Evolutionary conservation across 2,888 invertebrate species (phyloP).

Genomic region (Agrotis segetum): DNA sequence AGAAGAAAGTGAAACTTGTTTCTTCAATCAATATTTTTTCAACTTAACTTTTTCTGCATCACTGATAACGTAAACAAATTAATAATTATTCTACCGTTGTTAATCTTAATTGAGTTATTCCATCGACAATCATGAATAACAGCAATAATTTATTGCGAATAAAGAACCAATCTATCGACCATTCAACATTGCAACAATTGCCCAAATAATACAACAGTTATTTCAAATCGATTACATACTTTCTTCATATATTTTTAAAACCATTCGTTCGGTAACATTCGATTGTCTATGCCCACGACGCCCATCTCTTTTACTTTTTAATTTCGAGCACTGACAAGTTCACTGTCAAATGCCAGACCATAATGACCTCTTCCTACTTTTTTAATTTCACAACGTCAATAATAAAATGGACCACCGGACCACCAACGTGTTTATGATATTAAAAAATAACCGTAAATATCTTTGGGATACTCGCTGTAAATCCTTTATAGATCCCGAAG

Average conservation of each 20-base stretch:
- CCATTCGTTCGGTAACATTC: constrained; percentile 38
- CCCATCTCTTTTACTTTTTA: constrained; percentile 43
- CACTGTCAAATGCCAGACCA: constrained; percentile 53
- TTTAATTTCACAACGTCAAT: constrained; percentile 59
- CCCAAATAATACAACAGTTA: constrained; percentile 19
- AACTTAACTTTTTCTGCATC: not conserved
- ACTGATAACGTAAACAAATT: not conserved
- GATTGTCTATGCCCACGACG: constrained; percentile 33
- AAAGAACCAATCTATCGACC: constrained; percentile 14
- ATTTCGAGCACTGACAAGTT: constrained; percentile 45
- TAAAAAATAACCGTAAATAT: constrained; percentile 77
- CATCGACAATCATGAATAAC: not conserved
- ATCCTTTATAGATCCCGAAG: constrained; percentile 74
- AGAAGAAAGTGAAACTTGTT: not conserved
- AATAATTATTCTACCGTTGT: not conserved
- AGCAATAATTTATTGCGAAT: constrained; percentile 15
- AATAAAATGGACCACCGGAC: constrained; percentile 78
- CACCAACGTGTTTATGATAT: constrained; percentile 74
- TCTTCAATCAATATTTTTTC: too few relatives aligned
- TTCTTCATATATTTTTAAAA: constrained; percentile 45
- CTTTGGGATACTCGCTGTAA: constrained; percentile 70
- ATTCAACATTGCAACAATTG: constrained; percentile 21
- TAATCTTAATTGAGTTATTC: not conserved
- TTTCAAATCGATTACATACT: constrained; percentile 24
- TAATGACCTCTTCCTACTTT: constrained; percentile 71